phyloP scores from a whole-genome alignment of 2,888 invertebrate genomes.

The Apamea sordens region DNA sequence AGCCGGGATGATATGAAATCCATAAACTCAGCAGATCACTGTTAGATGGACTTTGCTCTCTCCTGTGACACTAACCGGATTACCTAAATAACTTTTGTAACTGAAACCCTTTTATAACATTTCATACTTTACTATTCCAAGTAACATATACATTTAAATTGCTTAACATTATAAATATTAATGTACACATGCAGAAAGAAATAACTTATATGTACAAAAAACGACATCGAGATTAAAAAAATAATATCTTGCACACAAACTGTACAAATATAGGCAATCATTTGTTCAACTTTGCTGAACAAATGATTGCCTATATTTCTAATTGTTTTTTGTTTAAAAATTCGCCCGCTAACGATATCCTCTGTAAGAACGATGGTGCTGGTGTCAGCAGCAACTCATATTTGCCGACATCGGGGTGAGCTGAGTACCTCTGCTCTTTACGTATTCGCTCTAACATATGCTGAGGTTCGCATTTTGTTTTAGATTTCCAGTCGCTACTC shows the following conservation, averaged over 20 bases:
- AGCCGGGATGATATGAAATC: background rate
- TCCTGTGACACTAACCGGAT: background rate
- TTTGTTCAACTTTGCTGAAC: constrained; percentile 10
- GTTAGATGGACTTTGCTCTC: background rate
- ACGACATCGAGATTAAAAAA: constrained; percentile 20
- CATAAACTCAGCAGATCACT: background rate
- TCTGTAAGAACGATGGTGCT: constrained; percentile 94
- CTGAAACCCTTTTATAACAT: constrained; percentile 17
- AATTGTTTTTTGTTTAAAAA: constrained; percentile 89
- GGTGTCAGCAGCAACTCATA: constrained; percentile 94
- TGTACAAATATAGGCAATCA: too few relatives aligned
- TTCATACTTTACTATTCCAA: constrained; percentile 36
- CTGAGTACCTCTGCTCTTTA: constrained; percentile 90
- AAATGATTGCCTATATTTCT: constrained; percentile 72
- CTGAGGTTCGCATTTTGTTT: constrained; percentile 93
- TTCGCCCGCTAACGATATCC: constrained; percentile 95
- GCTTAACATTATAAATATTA: constrained; percentile 31
- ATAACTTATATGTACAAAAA: constrained; percentile 48
- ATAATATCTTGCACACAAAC: constrained; percentile 15
- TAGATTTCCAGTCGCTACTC: constrained; percentile 86
- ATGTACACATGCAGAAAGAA: constrained; percentile 28
- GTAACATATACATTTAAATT: constrained; percentile 29
- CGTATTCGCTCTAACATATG: constrained; percentile 93
- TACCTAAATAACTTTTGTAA: background rate
- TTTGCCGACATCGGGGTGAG: constrained; percentile 90